phyloP scores from a whole-genome alignment of 2,888 invertebrate species.

The Norana najaformis region DNA sequence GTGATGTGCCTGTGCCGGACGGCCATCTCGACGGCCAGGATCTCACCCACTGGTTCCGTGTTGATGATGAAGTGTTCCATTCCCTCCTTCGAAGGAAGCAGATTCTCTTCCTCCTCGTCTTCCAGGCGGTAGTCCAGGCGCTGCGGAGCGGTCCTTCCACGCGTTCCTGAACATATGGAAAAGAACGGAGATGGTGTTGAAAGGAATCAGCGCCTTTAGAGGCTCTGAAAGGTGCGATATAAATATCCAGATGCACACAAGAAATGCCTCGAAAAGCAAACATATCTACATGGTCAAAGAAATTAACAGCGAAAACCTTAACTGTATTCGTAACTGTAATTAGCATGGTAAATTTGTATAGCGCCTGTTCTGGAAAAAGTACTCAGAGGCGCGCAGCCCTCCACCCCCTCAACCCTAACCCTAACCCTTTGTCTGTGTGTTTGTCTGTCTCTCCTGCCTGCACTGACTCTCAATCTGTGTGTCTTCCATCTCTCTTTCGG shows the following conservation, averaged over 20 bases:
- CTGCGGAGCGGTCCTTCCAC: slow-evolving; percentile 41
- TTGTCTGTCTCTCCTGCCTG: too few relatives aligned
- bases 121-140: slow-evolving; percentile 41
- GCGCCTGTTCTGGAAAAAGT: background rate
- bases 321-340: too few relatives aligned
- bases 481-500: background rate
- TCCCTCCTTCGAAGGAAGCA: slow-evolving; percentile 19
- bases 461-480: background rate
- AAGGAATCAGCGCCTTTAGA: background rate
- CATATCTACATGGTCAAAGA: too few relatives aligned
- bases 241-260: too few relatives aligned
- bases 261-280: too few relatives aligned
- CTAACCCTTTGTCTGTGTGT: too few relatives aligned
- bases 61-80: slow-evolving; percentile 40
- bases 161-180: slow-evolving; percentile 37
- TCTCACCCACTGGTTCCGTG: slow-evolving; percentile 43
- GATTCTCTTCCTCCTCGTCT: slow-evolving; percentile 36
- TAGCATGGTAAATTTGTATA: too few relatives aligned
- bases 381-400: background rate
- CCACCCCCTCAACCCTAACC: too few relatives aligned
- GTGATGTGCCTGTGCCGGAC: slow-evolving; percentile 45
- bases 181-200: background rate
- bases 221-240: background rate
- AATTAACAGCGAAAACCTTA: too few relatives aligned
- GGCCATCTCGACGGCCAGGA: slow-evolving; percentile 42